Evolutionary conservation across 2,797 vertebrate genomes (phyloP).

Genomic region (Triplophysa yarkandensis): DNA sequence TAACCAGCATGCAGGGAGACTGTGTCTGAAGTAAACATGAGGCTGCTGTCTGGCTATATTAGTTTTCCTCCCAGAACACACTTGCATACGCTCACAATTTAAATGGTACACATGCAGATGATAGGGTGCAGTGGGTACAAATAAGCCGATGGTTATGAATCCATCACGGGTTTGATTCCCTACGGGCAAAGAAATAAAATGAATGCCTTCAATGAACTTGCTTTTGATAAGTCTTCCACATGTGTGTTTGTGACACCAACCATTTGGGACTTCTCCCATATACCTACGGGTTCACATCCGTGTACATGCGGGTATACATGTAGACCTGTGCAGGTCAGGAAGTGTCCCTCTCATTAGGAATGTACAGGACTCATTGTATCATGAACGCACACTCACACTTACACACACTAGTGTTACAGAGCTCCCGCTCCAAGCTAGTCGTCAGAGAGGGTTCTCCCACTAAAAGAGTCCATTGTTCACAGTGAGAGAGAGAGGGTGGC

Average conservation of each 20-base stretch:
- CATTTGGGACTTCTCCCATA: neutral
- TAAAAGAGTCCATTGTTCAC: slow-evolving; percentile 80
- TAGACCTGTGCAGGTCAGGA: slow-evolving; percentile 67
- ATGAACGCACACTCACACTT: slow-evolving; percentile 39
- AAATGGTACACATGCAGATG: neutral
- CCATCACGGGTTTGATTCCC: neutral
- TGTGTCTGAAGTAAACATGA: slow-evolving; percentile 31
- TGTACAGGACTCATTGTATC: slow-evolving; percentile 63
- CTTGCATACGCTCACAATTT: slow-evolving; percentile 15
- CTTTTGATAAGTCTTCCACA: neutral
- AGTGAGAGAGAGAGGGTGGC: slow-evolving; percentile 48
- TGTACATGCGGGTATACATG: slow-evolving; percentile 8
- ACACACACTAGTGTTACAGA: slow-evolving; percentile 28
- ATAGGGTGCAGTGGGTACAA: neutral
- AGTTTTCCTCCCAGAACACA: slow-evolving; percentile 15
- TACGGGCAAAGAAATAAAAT: neutral
- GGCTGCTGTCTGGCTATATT: slow-evolving; percentile 7
- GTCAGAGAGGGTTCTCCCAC: slow-evolving; percentile 52
- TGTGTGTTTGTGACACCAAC: neutral
- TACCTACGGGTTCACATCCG: slow-evolving; percentile 9
- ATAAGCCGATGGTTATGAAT: too few species aligned
- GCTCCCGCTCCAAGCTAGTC: slow-evolving; percentile 29
- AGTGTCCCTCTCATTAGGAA: slow-evolving; percentile 71
- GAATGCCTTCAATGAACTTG: neutral
- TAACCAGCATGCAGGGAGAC: slow-evolving; percentile 1